These are phyloP conservation scores for Clostera curtula DNA, from an alignment of 2,888 invertebrate genomes.

Conservation along the genomic window DNA sequence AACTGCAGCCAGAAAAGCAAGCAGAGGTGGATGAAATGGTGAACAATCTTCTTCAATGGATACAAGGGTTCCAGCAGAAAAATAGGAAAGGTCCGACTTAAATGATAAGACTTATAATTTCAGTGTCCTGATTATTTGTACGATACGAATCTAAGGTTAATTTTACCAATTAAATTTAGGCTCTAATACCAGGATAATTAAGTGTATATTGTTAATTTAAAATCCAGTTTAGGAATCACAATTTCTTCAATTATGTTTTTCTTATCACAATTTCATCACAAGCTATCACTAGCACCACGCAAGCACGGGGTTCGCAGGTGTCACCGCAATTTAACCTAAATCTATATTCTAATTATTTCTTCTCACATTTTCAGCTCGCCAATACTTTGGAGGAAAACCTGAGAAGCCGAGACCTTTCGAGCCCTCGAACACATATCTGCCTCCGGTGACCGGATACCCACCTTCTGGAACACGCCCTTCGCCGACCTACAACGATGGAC, in stretches of 20 bases:
- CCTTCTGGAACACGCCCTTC: slow-evolving; percentile 55
- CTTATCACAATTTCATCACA: slow-evolving; percentile 8
- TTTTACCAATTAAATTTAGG: too few species aligned
- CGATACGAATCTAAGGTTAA: too few species aligned
- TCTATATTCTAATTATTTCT: slow-evolving; percentile 6
- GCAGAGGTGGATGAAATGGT: slow-evolving; percentile 82
- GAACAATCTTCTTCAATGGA: slow-evolving; percentile 83
- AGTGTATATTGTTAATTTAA: too few species aligned
- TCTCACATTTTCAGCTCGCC: slow-evolving; percentile 74
- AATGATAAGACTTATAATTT: slow-evolving; percentile 3
- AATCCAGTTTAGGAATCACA: too few species aligned
- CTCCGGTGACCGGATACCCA: slow-evolving; percentile 55
- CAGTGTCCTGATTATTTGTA: too few species aligned
- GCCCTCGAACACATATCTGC: slow-evolving; percentile 54
- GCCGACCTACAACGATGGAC: slow-evolving; percentile 55
- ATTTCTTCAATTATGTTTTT: slow-evolving; percentile 6
- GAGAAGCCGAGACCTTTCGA: slow-evolving; percentile 83
- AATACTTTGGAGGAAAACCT: slow-evolving; percentile 78
- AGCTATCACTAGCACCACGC: slow-evolving; percentile 21
- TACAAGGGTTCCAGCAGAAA: slow-evolving; percentile 79
- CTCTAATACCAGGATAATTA: too few species aligned
- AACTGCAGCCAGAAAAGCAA: slow-evolving; percentile 56
- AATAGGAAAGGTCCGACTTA: slow-evolving; percentile 65
- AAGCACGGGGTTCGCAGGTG: slow-evolving; percentile 15
- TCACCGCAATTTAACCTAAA: background rate